Conservation (phyloP, 2,797 vertebrate genomes). For the Malacoraja senta region DNA sequence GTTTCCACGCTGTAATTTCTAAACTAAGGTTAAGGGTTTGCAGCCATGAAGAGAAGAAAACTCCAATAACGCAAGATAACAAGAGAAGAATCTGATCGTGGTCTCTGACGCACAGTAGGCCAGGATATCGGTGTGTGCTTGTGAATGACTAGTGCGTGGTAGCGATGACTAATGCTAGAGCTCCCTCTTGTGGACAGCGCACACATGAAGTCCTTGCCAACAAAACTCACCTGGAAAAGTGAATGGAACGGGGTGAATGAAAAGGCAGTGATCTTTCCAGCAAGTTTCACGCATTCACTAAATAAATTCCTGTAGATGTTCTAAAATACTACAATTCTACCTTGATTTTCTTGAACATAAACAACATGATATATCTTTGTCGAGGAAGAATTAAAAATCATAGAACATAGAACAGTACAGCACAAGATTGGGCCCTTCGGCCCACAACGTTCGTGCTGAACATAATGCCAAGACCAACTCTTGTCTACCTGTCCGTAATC, state of each 20-base stretch:
- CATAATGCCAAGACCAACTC: too few relatives aligned
- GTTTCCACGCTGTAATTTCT: too few relatives aligned
- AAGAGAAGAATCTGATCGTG: too few relatives aligned
- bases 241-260: not conserved
- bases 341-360: not conserved
- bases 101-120: not conserved
- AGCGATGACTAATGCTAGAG: not conserved
- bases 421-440: too few relatives aligned
- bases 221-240: not conserved
- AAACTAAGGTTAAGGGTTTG: not conserved
- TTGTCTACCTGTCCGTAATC: too few relatives aligned
- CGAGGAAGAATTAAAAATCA: not conserved
- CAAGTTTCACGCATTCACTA: not conserved
- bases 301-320: not conserved
- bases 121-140: not conserved
- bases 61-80: too few relatives aligned
- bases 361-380: not conserved
- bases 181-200: not conserved
- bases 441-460: too few relatives aligned
- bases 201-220: not conserved
- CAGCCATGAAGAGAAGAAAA: not conserved
- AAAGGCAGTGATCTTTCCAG: too few relatives aligned
- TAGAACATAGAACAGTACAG: too few relatives aligned
- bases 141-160: too few relatives aligned
- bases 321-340: not conserved